phyloP scores from a whole-genome alignment of 2,113 vertebrate species.

The Poeciliopsis retropinna region DNA sequence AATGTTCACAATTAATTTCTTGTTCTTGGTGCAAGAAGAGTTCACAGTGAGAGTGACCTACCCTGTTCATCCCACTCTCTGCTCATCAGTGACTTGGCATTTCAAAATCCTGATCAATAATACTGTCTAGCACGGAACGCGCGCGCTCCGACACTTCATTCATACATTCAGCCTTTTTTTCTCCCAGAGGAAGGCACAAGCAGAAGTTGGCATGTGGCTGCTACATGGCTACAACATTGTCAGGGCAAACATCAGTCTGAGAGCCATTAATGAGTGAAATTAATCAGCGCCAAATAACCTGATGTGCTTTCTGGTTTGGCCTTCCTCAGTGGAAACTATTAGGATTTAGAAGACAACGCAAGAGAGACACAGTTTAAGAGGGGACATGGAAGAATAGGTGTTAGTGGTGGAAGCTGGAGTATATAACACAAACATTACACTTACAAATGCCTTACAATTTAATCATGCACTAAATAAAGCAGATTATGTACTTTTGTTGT shows the following conservation, averaged over 20 bases:
- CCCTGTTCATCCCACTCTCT: conserved; percentile 52
- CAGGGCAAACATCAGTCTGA: conserved; percentile 37
- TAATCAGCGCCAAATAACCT: conserved; percentile 67
- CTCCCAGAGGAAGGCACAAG: conserved; percentile 59
- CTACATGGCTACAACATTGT: conserved; percentile 67
- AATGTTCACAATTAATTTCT: conserved; percentile 36
- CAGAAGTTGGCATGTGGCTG: conserved; percentile 54
- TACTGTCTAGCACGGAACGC: conserved; percentile 79
- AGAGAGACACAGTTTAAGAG: conserved; percentile 51
- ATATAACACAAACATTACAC: conserved; percentile 68
- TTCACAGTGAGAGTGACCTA: conserved; percentile 72
- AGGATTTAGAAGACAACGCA: conserved; percentile 63
- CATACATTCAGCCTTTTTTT: conserved; percentile 79
- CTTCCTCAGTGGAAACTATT: conserved; percentile 72
- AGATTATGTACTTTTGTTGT: conserved; percentile 66
- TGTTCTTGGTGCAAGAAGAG: conserved; percentile 56
- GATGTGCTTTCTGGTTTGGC: conserved; percentile 67
- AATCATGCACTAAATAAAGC: conserved; percentile 79
- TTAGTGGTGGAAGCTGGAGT: conserved; percentile 72
- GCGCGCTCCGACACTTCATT: conserved; percentile 81
- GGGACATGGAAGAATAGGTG: conserved; percentile 44
- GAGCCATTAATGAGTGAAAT: conserved; percentile 54
- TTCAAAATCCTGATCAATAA: conserved; percentile 73
- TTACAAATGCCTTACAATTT: conserved; percentile 74
- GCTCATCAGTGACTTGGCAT: conserved; percentile 64